These are phyloP conservation scores for Drosophila hydei DNA, from an alignment of 1,140 invertebrate species.

Conservation along the genomic window DNA sequence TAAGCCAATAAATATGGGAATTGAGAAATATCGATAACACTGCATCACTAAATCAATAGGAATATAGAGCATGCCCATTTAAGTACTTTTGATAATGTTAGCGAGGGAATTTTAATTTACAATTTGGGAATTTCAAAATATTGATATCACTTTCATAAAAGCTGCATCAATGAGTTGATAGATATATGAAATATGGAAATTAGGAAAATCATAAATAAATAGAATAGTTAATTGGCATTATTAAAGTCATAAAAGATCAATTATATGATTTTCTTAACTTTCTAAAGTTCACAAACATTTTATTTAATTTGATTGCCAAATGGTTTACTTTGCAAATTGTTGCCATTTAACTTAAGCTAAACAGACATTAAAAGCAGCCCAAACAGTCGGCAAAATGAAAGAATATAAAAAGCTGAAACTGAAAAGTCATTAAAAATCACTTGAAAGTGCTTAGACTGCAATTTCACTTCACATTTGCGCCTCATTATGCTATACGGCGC, in stretches of 20 bases:
- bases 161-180: not conserved
- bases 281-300: constrained; percentile 1
- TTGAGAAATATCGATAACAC: not conserved
- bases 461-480: constrained; percentile 63
- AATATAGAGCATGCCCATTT: not conserved
- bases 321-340: constrained; percentile 35
- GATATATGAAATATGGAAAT: not conserved
- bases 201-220: not conserved
- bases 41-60: not conserved
- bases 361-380: constrained; percentile 19
- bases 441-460: constrained; percentile 73
- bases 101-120: not conserved
- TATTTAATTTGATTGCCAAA: constrained; percentile 18
- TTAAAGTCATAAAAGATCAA: no score
- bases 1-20: no score
- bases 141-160: no score
- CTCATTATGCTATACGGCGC: constrained; percentile 51
- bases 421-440: constrained; percentile 74
- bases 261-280: not conserved
- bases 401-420: constrained; percentile 28
- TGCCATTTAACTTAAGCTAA: constrained; percentile 19
- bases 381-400: constrained; percentile 38
- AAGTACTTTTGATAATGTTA: not conserved
- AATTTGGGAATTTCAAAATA: not conserved
- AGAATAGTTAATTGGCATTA: not conserved